Evolutionary conservation across 2,888 invertebrate species (phyloP), one percentile per base, ranked within the genome.

Genomic region (Tribolium freemani): DNA sequence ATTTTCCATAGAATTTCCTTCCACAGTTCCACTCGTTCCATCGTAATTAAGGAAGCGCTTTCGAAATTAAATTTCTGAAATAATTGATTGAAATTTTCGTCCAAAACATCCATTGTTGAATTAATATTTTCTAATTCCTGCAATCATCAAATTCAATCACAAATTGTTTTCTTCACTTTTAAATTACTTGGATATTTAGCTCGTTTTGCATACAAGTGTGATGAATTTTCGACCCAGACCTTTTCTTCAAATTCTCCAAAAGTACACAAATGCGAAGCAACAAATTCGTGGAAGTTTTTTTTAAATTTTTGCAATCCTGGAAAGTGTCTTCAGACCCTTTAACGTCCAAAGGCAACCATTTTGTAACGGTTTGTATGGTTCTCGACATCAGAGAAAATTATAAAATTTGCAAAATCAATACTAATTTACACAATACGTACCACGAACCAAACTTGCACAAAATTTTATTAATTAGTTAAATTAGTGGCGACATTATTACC

Each of bases 51-150:
- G 76, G 78, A 4, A 51, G 10, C 38, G 61, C 88, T 88, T 54
- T 81, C 76, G 48, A 74, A 70, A 85, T 87, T 77, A 64, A 90
- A 81, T 75, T 88, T 88, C 1, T 88, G 87, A 80, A 89, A 89
- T 69, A 31, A 20, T 5, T 87, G 88, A 77, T 87, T 88, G 80
- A 89, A 90, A 21, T 88, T 88, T 76, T 88, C 87, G 11, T 88
- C 88, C 82, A 90, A 79, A 77, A 87, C 88, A 54, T 88, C 86
- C 82, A 90, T 85, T 76, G 88, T 88, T 72, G 87, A 88, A 83
- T 88, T 87, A 78, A 90, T 87, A 85, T 88, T 88, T 85, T 90
- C 89, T 83, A 91, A 83, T 82, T 90, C 88, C 91, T 91, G 82
- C 56, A 88, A 88, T 26, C n/a, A 58, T 13, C 6, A 31, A 11